These are phyloP conservation scores for Sceloporus tristichus DNA, from an alignment of 2,113 vertebrate species.

Conservation along the genomic window DNA sequence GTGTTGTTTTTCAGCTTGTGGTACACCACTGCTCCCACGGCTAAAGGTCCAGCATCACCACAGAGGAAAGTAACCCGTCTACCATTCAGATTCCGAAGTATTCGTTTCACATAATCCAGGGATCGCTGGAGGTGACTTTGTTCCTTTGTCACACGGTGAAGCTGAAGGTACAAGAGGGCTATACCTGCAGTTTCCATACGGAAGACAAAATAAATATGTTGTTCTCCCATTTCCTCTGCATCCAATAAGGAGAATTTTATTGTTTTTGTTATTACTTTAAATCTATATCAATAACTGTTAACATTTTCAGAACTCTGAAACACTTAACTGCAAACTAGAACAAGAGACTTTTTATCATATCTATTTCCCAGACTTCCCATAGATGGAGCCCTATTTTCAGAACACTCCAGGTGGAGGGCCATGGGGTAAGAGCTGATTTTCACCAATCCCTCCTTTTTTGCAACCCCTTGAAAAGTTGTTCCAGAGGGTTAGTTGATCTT, in stretches of 20 bases:
- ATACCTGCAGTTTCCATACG: constrained; percentile 80
- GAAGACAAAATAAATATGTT: not conserved
- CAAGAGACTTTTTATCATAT: too few relatives aligned
- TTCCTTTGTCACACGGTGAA: constrained; percentile 84
- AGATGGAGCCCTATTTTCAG: too few relatives aligned
- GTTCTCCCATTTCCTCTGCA: not conserved
- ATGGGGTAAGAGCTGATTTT: too few relatives aligned
- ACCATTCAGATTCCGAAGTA: constrained; percentile 91
- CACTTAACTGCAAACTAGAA: too few relatives aligned
- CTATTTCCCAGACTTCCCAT: too few relatives aligned
- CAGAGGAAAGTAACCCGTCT: constrained; percentile 95
- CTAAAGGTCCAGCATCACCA: constrained; percentile 93
- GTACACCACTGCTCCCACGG: constrained; percentile 92
- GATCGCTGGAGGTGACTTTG: constrained; percentile 88
- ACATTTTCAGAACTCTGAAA: not conserved
- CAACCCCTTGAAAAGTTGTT: too few relatives aligned
- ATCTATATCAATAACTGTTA: not conserved
- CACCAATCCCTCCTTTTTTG: too few relatives aligned
- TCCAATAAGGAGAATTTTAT: not conserved
- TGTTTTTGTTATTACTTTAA: not conserved
- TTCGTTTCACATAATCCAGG: constrained; percentile 92
- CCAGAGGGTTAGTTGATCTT: too few relatives aligned
- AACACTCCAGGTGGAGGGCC: too few relatives aligned
- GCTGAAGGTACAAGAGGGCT: constrained; percentile 92
- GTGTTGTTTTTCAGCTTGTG: constrained; percentile 86